Evolutionary conservation across 2,797 vertebrate species (phyloP).

Genomic region (Lindbergichthys nudifrons): DNA sequence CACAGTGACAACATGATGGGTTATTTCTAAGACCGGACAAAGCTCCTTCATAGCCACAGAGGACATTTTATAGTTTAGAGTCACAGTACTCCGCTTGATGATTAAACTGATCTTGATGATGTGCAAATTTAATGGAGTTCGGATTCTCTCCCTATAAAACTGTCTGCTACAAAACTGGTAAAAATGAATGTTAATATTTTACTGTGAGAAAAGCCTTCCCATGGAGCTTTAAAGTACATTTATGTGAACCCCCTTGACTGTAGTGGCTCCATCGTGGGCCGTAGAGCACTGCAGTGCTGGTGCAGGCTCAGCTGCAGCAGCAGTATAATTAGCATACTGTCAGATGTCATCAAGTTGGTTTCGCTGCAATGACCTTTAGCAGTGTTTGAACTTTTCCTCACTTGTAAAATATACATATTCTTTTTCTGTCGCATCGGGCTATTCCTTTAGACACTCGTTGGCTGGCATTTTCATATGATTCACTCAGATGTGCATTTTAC

Average conservation of each 20-base stretch:
- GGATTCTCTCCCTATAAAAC: background rate
- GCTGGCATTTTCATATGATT: slow-evolving; percentile 78
- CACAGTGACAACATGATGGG: background rate
- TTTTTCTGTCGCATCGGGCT: slow-evolving; percentile 35
- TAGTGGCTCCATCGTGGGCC: background rate
- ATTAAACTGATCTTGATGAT: slow-evolving; percentile 26
- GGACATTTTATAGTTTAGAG: slow-evolving; percentile 5
- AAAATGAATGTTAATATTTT: background rate
- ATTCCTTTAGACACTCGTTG: slow-evolving; percentile 56
- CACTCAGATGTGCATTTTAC: slow-evolving; percentile 62
- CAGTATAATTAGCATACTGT: slow-evolving; percentile 69
- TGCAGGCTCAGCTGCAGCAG: slow-evolving; percentile 38
- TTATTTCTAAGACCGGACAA: slow-evolving; percentile 7
- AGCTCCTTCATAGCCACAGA: background rate
- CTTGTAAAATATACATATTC: slow-evolving; percentile 69
- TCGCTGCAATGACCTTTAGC: slow-evolving; percentile 77
- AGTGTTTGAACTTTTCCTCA: slow-evolving; percentile 69
- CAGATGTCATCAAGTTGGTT: slow-evolving; percentile 66
- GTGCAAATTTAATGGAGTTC: slow-evolving; percentile 17
- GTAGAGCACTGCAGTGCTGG: slow-evolving; percentile 21
- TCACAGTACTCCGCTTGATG: background rate
- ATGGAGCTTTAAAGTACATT: slow-evolving; percentile 13
- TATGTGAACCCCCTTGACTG: slow-evolving; percentile 14
- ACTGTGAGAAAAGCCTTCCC: background rate
- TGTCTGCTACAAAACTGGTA: background rate